Base-by-base conservation (phyloP, 2,113 vertebrate genomes). In the Bubo bubo region DNA sequence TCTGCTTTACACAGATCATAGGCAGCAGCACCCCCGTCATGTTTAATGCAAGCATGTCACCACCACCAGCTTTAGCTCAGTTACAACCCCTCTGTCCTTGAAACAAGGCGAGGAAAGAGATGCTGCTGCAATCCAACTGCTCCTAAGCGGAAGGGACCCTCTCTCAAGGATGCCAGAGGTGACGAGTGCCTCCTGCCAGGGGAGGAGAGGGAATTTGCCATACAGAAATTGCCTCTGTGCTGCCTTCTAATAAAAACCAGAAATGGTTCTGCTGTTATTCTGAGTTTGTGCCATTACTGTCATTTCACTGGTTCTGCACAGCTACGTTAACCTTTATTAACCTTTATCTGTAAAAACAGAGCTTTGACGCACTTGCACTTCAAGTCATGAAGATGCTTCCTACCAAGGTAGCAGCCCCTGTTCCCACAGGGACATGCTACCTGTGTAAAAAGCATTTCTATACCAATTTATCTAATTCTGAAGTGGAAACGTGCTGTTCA, bases 251-350 rank as follows among this genome's bases (percentile, higher is more conserved):
- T 21, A 19, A 64, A 35, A 35, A 5, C 11, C 60, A 66, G 4
- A 6, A 6, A 4, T 5, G 32, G n/a, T 32, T 67, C 53, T 77
- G 39, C 53, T 58, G 9, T 27, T 6, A 1, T 32, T 34, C 50
- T 2, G 28, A 19, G 28, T n/a, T 50, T 1, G 0, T 34, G 68
- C 11, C 49, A 1, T 41, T 52, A 5, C 10, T 63, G 39, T 32
- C 37, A 9, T 24, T 9, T 10, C 45, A 15, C 12, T 14, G 45
- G 35, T 9, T 64, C 53, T 49, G 28, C 45, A 10, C 17, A 1
- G 35, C 35, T 56, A 16, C 8, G 0, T 9, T 20, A 41, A 45
- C 49, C 64, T 86, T 62, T 34, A 34, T 50, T 13, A 68, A 50
- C 77, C 58, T 39, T 49, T 6, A 16, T 7, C 53, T 50, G 39